Conservation (phyloP, 2,113 vertebrate species). For the Mesocricetus auratus region DNA sequence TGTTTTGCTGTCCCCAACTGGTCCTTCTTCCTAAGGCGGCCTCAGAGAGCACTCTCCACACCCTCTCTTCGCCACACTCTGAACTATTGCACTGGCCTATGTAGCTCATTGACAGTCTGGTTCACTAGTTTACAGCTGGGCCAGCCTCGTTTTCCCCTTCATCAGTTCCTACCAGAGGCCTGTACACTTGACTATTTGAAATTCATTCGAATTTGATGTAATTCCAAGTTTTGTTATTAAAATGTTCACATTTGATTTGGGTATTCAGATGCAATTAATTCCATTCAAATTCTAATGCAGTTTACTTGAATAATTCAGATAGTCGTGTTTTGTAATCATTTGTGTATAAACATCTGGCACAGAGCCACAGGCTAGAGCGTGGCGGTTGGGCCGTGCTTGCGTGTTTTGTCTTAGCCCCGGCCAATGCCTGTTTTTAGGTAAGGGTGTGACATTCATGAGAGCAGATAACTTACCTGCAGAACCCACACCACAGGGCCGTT, state of each 20-base stretch:
- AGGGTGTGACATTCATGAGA: background rate
- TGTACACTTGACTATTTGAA: background rate
- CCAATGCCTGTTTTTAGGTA: background rate
- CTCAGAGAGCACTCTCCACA: background rate
- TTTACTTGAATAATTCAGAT: background rate
- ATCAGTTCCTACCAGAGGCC: background rate
- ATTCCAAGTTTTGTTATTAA: constrained; percentile 36
- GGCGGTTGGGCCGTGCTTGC: background rate
- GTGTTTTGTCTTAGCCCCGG: background rate
- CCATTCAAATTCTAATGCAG: background rate
- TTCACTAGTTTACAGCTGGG: no score
- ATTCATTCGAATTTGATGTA: constrained; percentile 44
- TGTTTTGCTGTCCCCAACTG: background rate
- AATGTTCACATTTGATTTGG: constrained; percentile 14
- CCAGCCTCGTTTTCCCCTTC: background rate
- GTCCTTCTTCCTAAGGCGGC: accelerated
- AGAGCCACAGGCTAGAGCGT: background rate
- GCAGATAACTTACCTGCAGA: background rate
- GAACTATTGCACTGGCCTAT: background rate
- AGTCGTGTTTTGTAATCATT: background rate
- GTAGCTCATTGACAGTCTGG: background rate
- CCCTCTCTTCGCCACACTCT: background rate
- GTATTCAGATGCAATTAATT: background rate
- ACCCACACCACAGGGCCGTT: background rate
- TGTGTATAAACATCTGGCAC: background rate